phyloP scores from a whole-genome alignment of 2,797 vertebrate species.

The Xyrichtys novacula region DNA sequence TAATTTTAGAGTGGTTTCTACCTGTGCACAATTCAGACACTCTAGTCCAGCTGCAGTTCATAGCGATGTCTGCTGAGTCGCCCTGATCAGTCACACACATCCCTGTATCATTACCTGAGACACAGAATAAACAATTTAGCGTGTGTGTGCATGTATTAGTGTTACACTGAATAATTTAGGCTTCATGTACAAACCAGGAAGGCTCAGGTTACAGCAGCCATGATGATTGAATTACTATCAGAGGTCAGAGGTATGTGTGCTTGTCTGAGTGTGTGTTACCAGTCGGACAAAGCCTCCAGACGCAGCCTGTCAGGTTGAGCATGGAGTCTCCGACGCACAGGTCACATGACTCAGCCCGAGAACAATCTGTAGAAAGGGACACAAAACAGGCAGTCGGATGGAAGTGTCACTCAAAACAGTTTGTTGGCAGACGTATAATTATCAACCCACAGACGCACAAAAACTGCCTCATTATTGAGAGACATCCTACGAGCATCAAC shows the following conservation, averaged over 20 bases:
- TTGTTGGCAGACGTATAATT: neutral
- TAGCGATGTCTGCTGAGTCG: conserved; percentile 28
- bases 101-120: conserved; percentile 71
- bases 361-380: conserved; percentile 73
- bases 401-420: conserved; percentile 46
- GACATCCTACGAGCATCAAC: neutral
- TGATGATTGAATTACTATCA: conserved; percentile 82
- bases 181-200: conserved; percentile 65
- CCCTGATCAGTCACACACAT: conserved; percentile 64
- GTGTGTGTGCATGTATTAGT: conserved; percentile 35
- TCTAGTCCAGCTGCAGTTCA: conserved; percentile 77
- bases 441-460: conserved; percentile 27
- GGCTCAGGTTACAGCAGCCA: conserved; percentile 75
- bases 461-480: conserved; percentile 17
- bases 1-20: conserved; percentile 29
- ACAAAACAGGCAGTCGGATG: conserved; percentile 33
- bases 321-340: conserved; percentile 81
- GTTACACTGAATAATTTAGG: conserved; percentile 83
- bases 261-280: conserved; percentile 61
- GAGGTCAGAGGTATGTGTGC: conserved; percentile 46
- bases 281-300: conserved; percentile 84
- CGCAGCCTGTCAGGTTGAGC: conserved; percentile 84
- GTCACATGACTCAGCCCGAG: conserved; percentile 82
- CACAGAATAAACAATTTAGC: conserved; percentile 9
- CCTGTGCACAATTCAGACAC: conserved; percentile 75